A percentile compares a stretch with the other conserved stretches of the same genome.
Evolutionary conservation across 1,140 invertebrate species (phyloP).

Genomic region (Parapsyche elsis): DNA sequence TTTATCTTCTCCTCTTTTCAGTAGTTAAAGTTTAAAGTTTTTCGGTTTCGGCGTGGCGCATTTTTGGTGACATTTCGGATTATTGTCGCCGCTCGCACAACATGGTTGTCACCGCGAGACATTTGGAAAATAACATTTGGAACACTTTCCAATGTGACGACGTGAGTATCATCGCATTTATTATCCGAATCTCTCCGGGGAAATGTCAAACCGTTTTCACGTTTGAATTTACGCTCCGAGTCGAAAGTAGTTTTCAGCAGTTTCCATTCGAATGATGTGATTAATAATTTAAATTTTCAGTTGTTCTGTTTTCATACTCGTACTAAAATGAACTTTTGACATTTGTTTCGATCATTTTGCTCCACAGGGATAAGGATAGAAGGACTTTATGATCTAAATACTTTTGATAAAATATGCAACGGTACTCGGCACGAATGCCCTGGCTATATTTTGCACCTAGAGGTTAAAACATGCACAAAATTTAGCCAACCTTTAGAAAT

Average conservation of each 20-base stretch:
- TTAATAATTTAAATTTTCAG: not conserved
- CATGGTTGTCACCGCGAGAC: constrained; percentile 5
- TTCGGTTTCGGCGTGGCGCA: not conserved
- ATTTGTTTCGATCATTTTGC: too few relatives aligned
- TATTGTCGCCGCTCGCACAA: not conserved
- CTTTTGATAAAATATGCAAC: too few relatives aligned
- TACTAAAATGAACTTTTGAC: too few relatives aligned
- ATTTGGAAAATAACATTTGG: constrained; percentile 35
- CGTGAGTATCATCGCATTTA: not conserved
- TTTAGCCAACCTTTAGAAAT: too few relatives aligned
- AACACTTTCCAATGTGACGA: not conserved
- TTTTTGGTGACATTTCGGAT: constrained; percentile 13
- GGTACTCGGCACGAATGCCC: too few relatives aligned
- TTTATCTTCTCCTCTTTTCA: not conserved
- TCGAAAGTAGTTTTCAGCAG: not conserved
- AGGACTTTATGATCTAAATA: too few relatives aligned
- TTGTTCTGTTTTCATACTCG: not conserved
- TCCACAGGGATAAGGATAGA: too few relatives aligned
- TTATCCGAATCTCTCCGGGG: constrained; percentile 10
- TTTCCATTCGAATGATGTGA: not conserved
- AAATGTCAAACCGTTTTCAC: not conserved
- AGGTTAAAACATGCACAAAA: too few relatives aligned
- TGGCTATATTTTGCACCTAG: too few relatives aligned
- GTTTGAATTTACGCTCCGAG: not conserved
- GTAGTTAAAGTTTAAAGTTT: not conserved